Evolutionary conservation across 2,888 invertebrate species (phyloP).

Genomic region (Eupithecia insigniata): DNA sequence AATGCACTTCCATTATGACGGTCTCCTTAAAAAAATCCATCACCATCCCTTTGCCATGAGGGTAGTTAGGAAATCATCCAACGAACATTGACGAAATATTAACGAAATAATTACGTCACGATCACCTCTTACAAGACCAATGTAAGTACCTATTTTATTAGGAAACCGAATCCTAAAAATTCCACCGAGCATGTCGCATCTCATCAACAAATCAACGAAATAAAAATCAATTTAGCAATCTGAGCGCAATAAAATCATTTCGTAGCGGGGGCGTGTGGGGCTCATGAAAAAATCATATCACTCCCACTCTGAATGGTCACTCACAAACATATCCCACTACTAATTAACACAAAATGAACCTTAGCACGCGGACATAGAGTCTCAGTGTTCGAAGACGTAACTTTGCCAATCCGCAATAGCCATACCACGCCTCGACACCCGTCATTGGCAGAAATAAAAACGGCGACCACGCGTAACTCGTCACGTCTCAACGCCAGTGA

Average conservation of each 20-base stretch:
- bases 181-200: conserved; percentile 24
- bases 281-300: conserved; percentile 79
- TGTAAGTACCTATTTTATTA: not conserved
- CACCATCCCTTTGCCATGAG: not conserved
- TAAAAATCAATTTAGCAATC: conserved; percentile 66
- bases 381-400: conserved; percentile 49
- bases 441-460: conserved; percentile 85
- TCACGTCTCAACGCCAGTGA: conserved; percentile 81
- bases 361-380: conserved; percentile 59
- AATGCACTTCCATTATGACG: too few relatives aligned
- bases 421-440: conserved; percentile 82
- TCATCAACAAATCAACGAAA: conserved; percentile 44
- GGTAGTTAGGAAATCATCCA: too few relatives aligned
- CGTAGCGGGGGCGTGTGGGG: conserved; percentile 79
- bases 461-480: conserved; percentile 83
- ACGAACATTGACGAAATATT: not conserved
- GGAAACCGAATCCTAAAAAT: not conserved
- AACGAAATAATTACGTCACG: not conserved
- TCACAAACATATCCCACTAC: conserved; percentile 55
- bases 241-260: conserved; percentile 66
- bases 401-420: conserved; percentile 64
- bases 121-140: not conserved
- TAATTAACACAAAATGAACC: conserved; percentile 56
- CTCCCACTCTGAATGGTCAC: conserved; percentile 78
- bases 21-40: too few relatives aligned